Evolutionary conservation across 2,113 vertebrate species (phyloP).

Genomic region (Asarcornis scutulata): DNA sequence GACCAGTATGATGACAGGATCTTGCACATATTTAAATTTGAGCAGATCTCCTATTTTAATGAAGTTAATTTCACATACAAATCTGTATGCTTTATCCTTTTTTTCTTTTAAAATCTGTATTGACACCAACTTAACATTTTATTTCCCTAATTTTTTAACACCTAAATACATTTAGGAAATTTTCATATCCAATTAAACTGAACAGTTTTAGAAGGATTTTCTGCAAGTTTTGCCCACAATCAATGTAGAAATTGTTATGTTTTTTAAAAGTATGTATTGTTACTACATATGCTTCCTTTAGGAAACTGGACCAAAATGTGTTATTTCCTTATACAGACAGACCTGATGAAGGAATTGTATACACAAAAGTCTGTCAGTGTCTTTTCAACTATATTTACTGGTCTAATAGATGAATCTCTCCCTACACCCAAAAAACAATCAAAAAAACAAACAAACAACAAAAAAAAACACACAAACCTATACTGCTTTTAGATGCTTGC

Average conservation of each 20-base stretch:
- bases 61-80: rapidly evolving
- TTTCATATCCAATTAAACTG: not conserved
- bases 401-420: too few species aligned
- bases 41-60: not conserved
- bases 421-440: too few species aligned
- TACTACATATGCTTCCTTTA: not conserved
- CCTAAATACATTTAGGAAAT: not conserved
- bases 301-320: not conserved
- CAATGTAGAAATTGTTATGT: not conserved
- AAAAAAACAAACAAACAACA: too few species aligned
- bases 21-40: not conserved
- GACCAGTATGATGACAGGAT: not conserved
- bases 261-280: not conserved
- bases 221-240: not conserved
- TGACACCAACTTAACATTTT: not conserved
- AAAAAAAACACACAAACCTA: too few species aligned
- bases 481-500: too few species aligned
- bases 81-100: not conserved
- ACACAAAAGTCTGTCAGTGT: too few species aligned
- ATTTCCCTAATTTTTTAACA: not conserved
- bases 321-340: not conserved
- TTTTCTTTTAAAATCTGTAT: not conserved
- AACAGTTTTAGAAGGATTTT: not conserved
- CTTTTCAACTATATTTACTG: too few species aligned
- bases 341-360: too few species aligned